Evolutionary conservation across 2,888 invertebrate genomes (phyloP), one percentile per base, ranked within the genome.

Genomic region (Netelia inedita): DNA sequence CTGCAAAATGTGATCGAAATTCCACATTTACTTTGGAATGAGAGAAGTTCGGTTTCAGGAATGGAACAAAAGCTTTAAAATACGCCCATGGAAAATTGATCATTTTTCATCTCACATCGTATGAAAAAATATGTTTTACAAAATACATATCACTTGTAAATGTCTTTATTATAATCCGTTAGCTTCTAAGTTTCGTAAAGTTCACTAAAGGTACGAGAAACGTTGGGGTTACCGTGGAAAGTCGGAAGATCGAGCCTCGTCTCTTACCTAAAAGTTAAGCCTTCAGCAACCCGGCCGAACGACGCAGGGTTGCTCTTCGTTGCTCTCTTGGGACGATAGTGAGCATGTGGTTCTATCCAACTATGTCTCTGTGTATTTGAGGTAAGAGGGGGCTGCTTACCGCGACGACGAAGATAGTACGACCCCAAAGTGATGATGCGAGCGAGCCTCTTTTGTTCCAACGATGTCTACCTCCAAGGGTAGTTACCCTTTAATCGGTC

Each of bases 401-500:
- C 63, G 50, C 55, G 43, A 57, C 46, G 61, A 79, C 41, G 63
- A 57, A 63, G 74, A 71, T 57, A 79, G 68, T 69, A 59, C 65
- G 41, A 74, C 65, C 23, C 43, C 28, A 46, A 21, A 72, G 65
- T 66, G 53, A 72, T 28, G 50, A 50, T 14, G 57, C n/a, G 10
- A 66, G 28, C 16, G 10, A 10, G 16, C 74, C 46, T 9, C 57
- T 75, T 75, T 81, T 82, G 72, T 82, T 76, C 55, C 28, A 59
- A 46, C 61, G 53, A 68, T 74, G 43, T 35, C 50, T 61, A 16
- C 43, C 28, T 55, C 43, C 59, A 79, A 85, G 72, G 83, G 74
- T 82, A 86, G 83, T 68, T 85, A 83, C 86, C 76, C 85, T 86
- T 87, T 83, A 87, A 85, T 69, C 59, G 74, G 50, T 78, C 75